phyloP scores from a whole-genome alignment of 1,140 invertebrate genomes.

The Brachionus rotundiformis region DNA sequence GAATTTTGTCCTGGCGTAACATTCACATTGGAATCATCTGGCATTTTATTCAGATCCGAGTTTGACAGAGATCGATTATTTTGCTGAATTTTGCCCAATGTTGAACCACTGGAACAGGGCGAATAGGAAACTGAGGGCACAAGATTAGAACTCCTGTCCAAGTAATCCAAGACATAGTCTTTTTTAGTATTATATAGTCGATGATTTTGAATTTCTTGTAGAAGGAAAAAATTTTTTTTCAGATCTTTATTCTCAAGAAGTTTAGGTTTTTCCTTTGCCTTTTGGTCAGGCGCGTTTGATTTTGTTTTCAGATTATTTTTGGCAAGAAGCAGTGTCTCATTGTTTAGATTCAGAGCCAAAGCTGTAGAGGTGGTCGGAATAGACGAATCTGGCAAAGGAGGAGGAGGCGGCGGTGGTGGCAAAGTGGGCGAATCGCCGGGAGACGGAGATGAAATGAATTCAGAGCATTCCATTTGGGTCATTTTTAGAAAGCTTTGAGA shows the following conservation, averaged over 20 bases:
- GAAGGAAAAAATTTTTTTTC: slow-evolving; percentile 32
- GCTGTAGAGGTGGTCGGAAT: not conserved
- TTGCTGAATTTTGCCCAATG: not conserved
- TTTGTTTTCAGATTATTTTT: slow-evolving; percentile 12
- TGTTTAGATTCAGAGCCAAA: not conserved
- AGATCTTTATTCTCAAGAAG: not conserved
- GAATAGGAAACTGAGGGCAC: slow-evolving; percentile 25
- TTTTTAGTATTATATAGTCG: slow-evolving; percentile 49
- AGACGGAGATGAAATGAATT: not conserved
- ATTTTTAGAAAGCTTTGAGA: slow-evolving; percentile 42
- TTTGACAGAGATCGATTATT: slow-evolving; percentile 5
- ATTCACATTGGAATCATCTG: not conserved
- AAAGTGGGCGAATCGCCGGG: not conserved
- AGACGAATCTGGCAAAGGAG: not conserved
- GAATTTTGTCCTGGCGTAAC: not conserved
- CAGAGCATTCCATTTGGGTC: slow-evolving; percentile 27
- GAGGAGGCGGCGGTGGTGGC: slow-evolving; percentile 23
- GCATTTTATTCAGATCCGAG: not conserved
- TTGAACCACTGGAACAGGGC: not conserved
- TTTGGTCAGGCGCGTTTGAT: not conserved
- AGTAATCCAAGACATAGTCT: slow-evolving; percentile 50
- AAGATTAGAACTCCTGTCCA: slow-evolving; percentile 35
- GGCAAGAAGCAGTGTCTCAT: slow-evolving; percentile 33
- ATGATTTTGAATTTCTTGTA: slow-evolving; percentile 52
- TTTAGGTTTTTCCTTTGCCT: not conserved